Evolutionary conservation across 2,797 vertebrate species (phyloP).

Genomic region (Chelon labrosus): DNA sequence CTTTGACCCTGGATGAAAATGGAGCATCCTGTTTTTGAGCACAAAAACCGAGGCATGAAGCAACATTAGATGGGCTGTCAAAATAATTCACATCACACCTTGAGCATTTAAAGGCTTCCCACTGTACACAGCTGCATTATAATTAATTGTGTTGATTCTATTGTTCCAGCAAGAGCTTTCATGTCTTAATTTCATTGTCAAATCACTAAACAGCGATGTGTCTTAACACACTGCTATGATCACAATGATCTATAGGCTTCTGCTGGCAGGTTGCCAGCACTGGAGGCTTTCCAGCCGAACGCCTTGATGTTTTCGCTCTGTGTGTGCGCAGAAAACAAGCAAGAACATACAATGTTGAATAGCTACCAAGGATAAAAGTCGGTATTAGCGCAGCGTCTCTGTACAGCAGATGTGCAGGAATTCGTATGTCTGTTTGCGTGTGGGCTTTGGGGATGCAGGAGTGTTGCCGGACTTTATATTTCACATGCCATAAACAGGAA

Average conservation of each 20-base stretch:
- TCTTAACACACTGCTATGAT: conserved; percentile 69
- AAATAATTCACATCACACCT: conserved; percentile 42
- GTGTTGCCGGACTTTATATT: conserved; percentile 45
- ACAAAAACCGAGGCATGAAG: conserved; percentile 13
- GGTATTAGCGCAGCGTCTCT: conserved; percentile 2
- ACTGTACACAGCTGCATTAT: conserved; percentile 49
- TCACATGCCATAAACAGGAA: conserved; percentile 65
- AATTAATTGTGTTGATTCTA: conserved; percentile 52
- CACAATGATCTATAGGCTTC: conserved; percentile 74
- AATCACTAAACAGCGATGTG: conserved; percentile 72
- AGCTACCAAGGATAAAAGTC: conserved; percentile 45
- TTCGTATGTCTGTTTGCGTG: conserved; percentile 38
- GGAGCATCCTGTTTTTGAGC: conserved; percentile 4
- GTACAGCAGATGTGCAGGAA: conserved; percentile 34
- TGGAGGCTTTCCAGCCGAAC: conserved; percentile 67
- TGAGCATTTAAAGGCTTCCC: conserved; percentile 35
- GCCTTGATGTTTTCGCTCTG: conserved; percentile 66
- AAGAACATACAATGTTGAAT: conserved; percentile 51
- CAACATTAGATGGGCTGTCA: conserved; percentile 35
- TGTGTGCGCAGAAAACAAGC: conserved; percentile 51
- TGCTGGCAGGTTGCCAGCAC: conserved; percentile 67
- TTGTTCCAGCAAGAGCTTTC: conserved; percentile 66
- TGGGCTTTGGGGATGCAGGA: conserved; percentile 30
- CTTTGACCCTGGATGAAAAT: conserved; percentile 23
- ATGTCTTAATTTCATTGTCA: conserved; percentile 73